A percentile compares a stretch with the other conserved stretches of the same genome.
phyloP scores from a whole-genome alignment of 2,113 vertebrate genomes.

The Platysternon megacephalum region DNA sequence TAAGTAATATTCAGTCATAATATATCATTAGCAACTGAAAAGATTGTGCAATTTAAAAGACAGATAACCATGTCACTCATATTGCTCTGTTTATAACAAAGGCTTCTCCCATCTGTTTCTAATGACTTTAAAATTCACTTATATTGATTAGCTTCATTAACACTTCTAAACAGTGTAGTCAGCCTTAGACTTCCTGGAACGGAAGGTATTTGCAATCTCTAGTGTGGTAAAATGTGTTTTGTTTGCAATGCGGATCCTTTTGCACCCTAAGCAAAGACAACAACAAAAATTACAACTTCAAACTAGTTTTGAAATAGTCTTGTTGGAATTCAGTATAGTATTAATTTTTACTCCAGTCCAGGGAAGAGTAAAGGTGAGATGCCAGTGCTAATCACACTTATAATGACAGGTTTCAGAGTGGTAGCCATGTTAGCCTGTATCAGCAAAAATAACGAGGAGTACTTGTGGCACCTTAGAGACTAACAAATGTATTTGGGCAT shows the following conservation, averaged over 20 bases:
- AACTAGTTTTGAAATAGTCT: slow-evolving; percentile 17
- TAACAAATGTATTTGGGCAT: too few relatives aligned
- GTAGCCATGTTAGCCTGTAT: too few relatives aligned
- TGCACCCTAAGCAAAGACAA: neutral
- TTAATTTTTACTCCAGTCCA: slow-evolving; percentile 4
- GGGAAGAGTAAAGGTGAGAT: neutral
- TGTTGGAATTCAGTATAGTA: slow-evolving; percentile 1
- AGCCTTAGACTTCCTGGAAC: neutral
- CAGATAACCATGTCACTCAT: neutral
- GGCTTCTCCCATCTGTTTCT: neutral
- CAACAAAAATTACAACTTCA: neutral
- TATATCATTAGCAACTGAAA: neutral
- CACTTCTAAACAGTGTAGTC: neutral
- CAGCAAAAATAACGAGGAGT: too few relatives aligned
- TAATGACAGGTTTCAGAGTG: neutral
- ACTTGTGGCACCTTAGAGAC: too few relatives aligned
- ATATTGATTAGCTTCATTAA: neutral
- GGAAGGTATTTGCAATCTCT: neutral
- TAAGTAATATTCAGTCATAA: neutral
- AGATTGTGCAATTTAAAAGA: neutral
- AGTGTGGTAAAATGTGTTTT: neutral
- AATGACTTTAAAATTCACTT: neutral
- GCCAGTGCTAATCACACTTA: neutral
- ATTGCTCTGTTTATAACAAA: neutral
- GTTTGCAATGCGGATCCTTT: neutral